These are phyloP conservation scores for Mesocentrotus franciscanus DNA, from an alignment of 53 echinoderm and acorn worm genomes.

Conservation along the genomic window DNA sequence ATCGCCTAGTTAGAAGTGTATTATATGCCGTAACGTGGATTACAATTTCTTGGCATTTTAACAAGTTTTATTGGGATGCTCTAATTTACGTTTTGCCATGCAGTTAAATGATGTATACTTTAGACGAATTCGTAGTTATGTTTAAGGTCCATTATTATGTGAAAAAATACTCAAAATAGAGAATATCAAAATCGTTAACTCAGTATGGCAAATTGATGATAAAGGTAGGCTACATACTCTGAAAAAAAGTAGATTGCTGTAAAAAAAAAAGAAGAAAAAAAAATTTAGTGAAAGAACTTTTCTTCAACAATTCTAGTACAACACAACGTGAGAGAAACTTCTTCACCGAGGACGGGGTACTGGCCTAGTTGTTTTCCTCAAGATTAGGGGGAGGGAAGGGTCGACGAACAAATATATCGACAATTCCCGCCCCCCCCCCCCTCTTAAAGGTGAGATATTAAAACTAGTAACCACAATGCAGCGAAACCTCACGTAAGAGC, in stretches of 20 bases:
- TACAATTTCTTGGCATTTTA: not conserved
- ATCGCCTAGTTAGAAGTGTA: not conserved
- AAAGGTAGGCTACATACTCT: no score
- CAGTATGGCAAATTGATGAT: not conserved
- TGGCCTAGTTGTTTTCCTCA: not conserved
- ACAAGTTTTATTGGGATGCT: not conserved
- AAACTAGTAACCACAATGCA: not conserved
- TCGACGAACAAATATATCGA: no score
- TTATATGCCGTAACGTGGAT: not conserved
- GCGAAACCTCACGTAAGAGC: not conserved
- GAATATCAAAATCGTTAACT: not conserved
- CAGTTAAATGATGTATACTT: no score
- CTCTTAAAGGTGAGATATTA: not conserved
- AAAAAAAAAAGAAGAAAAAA: no score
- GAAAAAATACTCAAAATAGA: not conserved
- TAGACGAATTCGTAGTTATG: no score
- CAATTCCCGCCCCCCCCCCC: not conserved
- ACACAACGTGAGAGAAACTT: not conserved
- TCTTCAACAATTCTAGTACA: not conserved
- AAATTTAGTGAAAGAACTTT: not conserved
- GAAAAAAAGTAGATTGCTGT: no score
- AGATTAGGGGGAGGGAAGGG: not conserved
- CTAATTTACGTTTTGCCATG: no score
- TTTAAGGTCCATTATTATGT: no score
- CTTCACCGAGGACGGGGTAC: not conserved